Percentiles rank a stretch among this genome's conserved stretches.
phyloP scores from a whole-genome alignment of 92 coral and sea anemone species.

The Diadumene lineata region DNA sequence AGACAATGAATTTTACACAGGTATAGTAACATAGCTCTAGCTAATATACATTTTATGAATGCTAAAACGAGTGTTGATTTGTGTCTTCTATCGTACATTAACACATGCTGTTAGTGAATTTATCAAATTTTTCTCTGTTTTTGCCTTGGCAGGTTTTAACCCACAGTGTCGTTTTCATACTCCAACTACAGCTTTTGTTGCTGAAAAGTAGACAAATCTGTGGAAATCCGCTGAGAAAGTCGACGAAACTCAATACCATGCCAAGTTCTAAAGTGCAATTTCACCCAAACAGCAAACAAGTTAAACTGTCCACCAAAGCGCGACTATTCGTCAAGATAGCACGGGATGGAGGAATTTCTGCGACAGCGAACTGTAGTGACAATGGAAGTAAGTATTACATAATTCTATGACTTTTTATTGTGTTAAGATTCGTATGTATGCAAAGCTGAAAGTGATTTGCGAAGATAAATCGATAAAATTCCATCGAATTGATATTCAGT shows the following conservation, averaged over 20 bases:
- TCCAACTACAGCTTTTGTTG: not conserved
- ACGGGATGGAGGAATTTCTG: not conserved
- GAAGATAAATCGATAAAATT: too few relatives aligned
- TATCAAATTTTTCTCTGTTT: too few relatives aligned
- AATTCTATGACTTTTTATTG: not conserved
- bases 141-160: not conserved
- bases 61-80: too few relatives aligned
- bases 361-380: not conserved
- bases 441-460: too few relatives aligned
- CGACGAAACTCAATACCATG: not conserved
- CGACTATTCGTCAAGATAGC: not conserved
- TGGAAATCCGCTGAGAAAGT: not conserved
- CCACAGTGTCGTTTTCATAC: not conserved
- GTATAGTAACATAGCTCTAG: not conserved
- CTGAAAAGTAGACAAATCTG: not conserved
- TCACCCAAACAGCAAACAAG: not conserved
- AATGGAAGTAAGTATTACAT: not conserved
- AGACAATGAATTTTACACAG: not conserved
- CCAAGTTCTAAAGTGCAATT: not conserved
- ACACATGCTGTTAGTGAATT: too few relatives aligned
- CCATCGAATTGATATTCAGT: too few relatives aligned
- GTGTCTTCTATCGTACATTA: too few relatives aligned
- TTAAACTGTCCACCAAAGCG: not conserved
- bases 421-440: not conserved
- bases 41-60: too few relatives aligned